Conservation (phyloP, 2,113 vertebrate genomes). For the Scortum barcoo region DNA sequence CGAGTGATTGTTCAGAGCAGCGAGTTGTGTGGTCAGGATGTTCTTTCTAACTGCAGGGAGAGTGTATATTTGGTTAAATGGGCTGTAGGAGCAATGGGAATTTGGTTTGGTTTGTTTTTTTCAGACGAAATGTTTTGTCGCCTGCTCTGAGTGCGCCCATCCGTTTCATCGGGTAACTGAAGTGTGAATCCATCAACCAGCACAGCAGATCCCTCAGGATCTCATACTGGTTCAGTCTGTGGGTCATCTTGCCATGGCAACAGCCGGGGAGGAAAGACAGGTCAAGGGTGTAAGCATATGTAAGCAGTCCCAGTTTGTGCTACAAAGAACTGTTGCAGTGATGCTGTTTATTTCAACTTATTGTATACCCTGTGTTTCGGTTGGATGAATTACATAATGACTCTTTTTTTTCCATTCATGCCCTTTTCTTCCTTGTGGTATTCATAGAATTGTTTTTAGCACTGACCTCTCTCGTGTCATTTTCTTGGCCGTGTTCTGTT, state of each 20-base stretch:
- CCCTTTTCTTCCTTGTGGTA: not conserved
- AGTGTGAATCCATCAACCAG: constrained; percentile 64
- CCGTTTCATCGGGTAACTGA: constrained; percentile 43
- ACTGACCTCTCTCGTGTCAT: not conserved
- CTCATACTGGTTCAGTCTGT: constrained; percentile 17
- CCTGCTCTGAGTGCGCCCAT: constrained; percentile 19
- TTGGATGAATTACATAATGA: not conserved
- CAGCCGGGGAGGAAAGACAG: not conserved
- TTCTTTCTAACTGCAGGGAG: too few relatives aligned
- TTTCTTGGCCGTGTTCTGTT: not conserved
- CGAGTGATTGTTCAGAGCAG: too few relatives aligned
- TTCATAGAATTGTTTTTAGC: not conserved
- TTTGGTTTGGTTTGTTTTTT: too few relatives aligned
- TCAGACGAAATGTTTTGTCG: constrained; percentile 37
- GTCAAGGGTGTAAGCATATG: constrained; percentile 10
- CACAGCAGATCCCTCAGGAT: constrained; percentile 38
- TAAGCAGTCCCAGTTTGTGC: not conserved
- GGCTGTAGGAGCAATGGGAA: too few relatives aligned
- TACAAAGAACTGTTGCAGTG: not conserved
- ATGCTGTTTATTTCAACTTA: not conserved
- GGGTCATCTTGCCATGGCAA: constrained; percentile 24
- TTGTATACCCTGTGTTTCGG: not conserved
- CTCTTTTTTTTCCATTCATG: not conserved
- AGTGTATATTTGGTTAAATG: too few relatives aligned
- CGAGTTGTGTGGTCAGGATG: too few relatives aligned